Evolutionary conservation across 1,140 invertebrate genomes (phyloP).

Genomic region (Eurosta solidaginis): DNA sequence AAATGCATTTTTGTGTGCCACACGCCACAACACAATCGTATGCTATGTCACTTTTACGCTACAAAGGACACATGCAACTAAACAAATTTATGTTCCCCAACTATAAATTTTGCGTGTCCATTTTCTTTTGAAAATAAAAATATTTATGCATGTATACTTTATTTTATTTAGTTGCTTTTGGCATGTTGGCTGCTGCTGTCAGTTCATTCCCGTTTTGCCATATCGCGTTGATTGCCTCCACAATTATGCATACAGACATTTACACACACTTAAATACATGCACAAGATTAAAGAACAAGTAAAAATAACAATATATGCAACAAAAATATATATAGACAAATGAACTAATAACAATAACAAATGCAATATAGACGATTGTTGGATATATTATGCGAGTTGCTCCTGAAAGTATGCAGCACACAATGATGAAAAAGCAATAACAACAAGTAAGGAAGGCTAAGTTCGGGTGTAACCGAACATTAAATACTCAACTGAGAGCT

Average conservation of each 20-base stretch:
- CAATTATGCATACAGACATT: too few species aligned
- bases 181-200: conserved; percentile 7
- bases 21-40: conserved; percentile 1
- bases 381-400: too few species aligned
- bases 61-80: background rate
- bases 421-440: too few species aligned
- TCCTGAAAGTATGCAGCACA: too few species aligned
- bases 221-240: conserved; percentile 15
- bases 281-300: background rate
- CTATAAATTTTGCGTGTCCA: too few species aligned
- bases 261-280: too few species aligned
- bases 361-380: too few species aligned
- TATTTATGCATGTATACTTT: too few species aligned
- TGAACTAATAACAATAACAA: background rate
- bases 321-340: background rate
- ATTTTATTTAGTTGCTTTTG: background rate
- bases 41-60: background rate
- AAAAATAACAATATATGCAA: background rate
- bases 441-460: too few species aligned
- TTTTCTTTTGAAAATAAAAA: conserved; percentile 27
- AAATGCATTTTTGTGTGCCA: background rate
- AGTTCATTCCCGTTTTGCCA: conserved; percentile 1
- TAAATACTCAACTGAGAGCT: too few species aligned
- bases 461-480: too few species aligned
- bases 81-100: background rate